phyloP scores from a whole-genome alignment of 2,888 invertebrate species.

The Pristionchus mayeri region DNA sequence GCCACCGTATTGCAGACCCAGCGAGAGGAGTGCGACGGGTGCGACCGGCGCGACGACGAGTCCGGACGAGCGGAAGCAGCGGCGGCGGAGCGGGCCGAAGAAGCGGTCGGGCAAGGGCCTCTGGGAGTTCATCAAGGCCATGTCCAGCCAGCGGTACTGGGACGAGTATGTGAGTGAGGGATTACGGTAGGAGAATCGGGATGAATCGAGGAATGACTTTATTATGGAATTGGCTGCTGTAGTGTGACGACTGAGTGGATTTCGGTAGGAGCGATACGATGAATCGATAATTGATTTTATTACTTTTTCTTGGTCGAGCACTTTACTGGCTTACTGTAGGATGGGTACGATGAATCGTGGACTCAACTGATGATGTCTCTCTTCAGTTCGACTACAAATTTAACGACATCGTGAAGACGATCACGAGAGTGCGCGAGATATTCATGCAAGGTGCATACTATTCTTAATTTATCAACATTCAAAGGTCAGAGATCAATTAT shows the following conservation, averaged over 20 bases:
- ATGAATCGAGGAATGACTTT: too few relatives aligned
- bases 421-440: not conserved
- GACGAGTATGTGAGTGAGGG: slow-evolving; percentile 2
- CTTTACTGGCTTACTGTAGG: too few relatives aligned
- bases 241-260: not conserved
- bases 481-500: too few relatives aligned
- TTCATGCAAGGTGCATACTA: not conserved
- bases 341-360: not conserved
- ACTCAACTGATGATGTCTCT: not conserved
- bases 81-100: not conserved
- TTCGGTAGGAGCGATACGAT: not conserved
- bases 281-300: too few relatives aligned
- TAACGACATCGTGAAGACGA: not conserved
- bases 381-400: slow-evolving; percentile 22
- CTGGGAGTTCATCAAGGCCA: slow-evolving; percentile 22
- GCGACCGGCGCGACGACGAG: not conserved
- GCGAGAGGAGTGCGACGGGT: not conserved
- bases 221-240: not conserved
- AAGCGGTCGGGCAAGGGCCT: slow-evolving; percentile 26
- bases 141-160: slow-evolving; percentile 6
- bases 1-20: not conserved
- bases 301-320: too few relatives aligned
- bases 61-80: not conserved
- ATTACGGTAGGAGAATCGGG: not conserved
- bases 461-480: not conserved